Base-by-base conservation (phyloP, 1,140 invertebrate species). In the Penaeus chinensis region DNA sequence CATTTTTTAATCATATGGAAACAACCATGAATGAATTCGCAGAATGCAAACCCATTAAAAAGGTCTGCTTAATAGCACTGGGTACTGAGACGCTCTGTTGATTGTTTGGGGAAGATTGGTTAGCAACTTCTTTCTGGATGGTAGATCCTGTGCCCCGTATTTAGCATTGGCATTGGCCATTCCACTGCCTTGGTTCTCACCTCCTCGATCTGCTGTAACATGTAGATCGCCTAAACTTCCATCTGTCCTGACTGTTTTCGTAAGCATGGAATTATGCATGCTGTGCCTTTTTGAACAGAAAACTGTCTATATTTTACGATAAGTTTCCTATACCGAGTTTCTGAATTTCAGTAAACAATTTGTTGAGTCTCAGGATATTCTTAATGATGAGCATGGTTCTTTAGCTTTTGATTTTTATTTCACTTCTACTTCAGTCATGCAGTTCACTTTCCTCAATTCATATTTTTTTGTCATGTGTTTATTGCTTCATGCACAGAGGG, bases 401-500 rank as follows among this genome's bases (percentile, higher is more conserved):
- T 84, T 62, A 80, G 62, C 42, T 80, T 71, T 79, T 42, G 66
- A 63, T 32, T 54, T 74, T 82, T 81, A 82, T 47, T 71, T 90
- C 63, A 76, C 83, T 88, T 82, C 65, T 82, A 85, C 62, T 87
- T 61, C 84, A 81, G 63, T 85, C 82, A 77, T 85, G 81, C 69
- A 82, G 74, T 87, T 91, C 83, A 80, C 87, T 18, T 32, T 84
- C 61, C 79, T 42, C 69, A 77, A 76, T 79, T 80, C 63, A 60
- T 66, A 54, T 82, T 85, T 81, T 85, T 85, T 37, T 85, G 27
- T 81, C 84, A 84, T 66, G 92, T 92, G 85, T 91, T 93, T 37
- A 91, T 93, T 37, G 92, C 92, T 89, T 93, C 69, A 71, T 89
- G 84, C 80, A 82, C 86, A 87, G 74, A 77, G 66, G 62, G 86